Base-by-base conservation (phyloP, 2,113 vertebrate species). In the Lasiurus borealis region DNA sequence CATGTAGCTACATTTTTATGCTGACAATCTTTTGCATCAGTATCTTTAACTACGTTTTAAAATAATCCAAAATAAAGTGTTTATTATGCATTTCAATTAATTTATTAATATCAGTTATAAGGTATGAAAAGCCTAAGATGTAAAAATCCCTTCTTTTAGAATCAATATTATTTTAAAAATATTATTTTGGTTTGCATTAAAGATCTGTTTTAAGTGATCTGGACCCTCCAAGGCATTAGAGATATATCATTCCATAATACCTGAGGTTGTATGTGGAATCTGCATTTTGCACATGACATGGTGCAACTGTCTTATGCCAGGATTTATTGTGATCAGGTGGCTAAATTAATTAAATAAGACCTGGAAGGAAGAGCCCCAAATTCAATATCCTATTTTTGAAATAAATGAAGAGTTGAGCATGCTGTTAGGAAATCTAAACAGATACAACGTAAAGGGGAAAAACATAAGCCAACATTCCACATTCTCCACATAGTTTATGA, bases 11-110 rank as follows among this genome's bases (percentile, higher is more conserved):
- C 52, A 76, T 59, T 84, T 91, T 90, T 92, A 76, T 88, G n/a
- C 8, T 34, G 44, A n/a, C 50, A 7, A 50, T 59, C 44, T 82
- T 95, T 48, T n/a, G 68, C 11, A 31, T 82, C 36, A 87, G 52
- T 71, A 9, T 83, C 31, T 71, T 48, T 62, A 89, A 85, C 72
- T 78, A 52, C 27, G 10, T 96, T 93, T 95, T 82, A 84, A 84
- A 80, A 66, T 68, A 85, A n/a, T 2, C 29, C 4, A 46, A 94
- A 36, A 34, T 57, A 64, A 88, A 57, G 9, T 92, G 73, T 57
- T 89, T 23, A 46, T 48, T 77, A 27, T 54, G 5, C 7, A 73
- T 69, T 75, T 69, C 15, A 25, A 48, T 90, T 64, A 57, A 76
- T 54, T 86, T 96, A 48, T 62, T 62, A 84, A 21, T 90, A 50